phyloP scores from a whole-genome alignment of 2,888 invertebrate genomes.

The Sphaerophoria taeniata region DNA sequence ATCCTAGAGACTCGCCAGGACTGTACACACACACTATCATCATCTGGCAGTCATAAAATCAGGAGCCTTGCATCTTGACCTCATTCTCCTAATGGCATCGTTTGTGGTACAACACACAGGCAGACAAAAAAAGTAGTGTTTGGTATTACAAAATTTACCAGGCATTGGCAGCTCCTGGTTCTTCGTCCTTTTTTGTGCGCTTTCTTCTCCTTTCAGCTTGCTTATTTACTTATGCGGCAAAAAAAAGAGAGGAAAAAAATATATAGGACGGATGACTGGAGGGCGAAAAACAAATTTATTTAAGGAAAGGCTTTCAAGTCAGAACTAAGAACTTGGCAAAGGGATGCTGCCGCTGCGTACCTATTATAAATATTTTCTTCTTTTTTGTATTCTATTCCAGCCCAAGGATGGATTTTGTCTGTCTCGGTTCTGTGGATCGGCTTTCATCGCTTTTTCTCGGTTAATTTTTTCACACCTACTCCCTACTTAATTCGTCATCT shows the following conservation, averaged over 20 bases:
- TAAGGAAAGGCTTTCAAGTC: constrained; percentile 59
- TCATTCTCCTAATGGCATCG: constrained; percentile 68
- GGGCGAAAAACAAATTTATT: constrained; percentile 34
- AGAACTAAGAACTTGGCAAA: constrained; percentile 64
- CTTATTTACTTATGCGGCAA: constrained; percentile 72
- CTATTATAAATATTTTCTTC: constrained; percentile 67
- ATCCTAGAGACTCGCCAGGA: constrained; percentile 23
- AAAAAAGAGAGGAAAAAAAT: too few relatives aligned
- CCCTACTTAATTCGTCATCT: constrained; percentile 61
- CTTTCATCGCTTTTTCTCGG: not conserved
- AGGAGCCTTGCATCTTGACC: too few relatives aligned
- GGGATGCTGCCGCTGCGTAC: constrained; percentile 69
- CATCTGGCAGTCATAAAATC: constrained; percentile 62
- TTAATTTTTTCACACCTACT: constrained; percentile 27
- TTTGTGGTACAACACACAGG: constrained; percentile 16
- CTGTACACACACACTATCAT: constrained; percentile 28
- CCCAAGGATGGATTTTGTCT: constrained; percentile 47
- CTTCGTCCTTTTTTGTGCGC: constrained; percentile 11
- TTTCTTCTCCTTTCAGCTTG: constrained; percentile 22
- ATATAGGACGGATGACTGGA: constrained; percentile 23
- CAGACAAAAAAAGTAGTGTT: not conserved
- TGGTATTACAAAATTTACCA: constrained; percentile 47
- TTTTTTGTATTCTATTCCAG: constrained; percentile 60
- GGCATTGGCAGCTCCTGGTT: constrained; percentile 15
- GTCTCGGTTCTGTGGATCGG: not conserved